Base-by-base conservation (phyloP, 2,113 vertebrate species). In the Cavia porcellus region DNA sequence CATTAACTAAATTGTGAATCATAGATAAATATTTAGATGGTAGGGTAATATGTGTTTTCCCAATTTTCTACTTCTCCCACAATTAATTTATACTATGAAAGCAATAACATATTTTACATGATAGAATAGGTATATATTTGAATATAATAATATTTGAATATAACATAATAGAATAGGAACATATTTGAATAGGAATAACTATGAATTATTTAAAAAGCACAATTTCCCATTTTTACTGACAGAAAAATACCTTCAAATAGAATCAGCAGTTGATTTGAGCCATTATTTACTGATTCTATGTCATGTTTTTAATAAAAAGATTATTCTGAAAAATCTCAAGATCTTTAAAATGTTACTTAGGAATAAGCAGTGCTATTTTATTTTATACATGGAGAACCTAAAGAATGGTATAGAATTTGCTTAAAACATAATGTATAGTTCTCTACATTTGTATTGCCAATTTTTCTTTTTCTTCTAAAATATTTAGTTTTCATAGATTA, bases 371-470 rank as follows among this genome's bases (percentile, higher is more conserved):
- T 83, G 6, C 14, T 10, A 8, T n/a, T 70, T 95, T 75, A 30
- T 79, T 80, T 86, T 87, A 64, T 42, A 79, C 1, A 15, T 30
- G 15, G 32, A 80, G 42, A 75, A 42, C 42, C 32, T 86, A 50
- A 72, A 5, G 0, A 91, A 80, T 52, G 57, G 1, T 55, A 66
- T 42, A 64, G 4, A 93, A 30, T 84, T 90, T 32, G 19, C 25
- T 95, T 59, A 93, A 89, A 95, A 75, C 84, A n/a, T 72, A 42
- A 74, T 83, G 61, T 28, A 82, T 47, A 74, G 28, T n/a, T 79
- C 3, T 74, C 32, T 81, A 25, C 25, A 6, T 57, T 47, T 79
- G 0, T 74, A 83, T 64, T 25, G 1, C 13, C 3, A 30, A 38
- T 86, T 82, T 45, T 47, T 7, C 10, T 42, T 86, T 83, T 92